phyloP scores from a whole-genome alignment of 2,797 vertebrate species.

The Cirrhinus mrigala region DNA sequence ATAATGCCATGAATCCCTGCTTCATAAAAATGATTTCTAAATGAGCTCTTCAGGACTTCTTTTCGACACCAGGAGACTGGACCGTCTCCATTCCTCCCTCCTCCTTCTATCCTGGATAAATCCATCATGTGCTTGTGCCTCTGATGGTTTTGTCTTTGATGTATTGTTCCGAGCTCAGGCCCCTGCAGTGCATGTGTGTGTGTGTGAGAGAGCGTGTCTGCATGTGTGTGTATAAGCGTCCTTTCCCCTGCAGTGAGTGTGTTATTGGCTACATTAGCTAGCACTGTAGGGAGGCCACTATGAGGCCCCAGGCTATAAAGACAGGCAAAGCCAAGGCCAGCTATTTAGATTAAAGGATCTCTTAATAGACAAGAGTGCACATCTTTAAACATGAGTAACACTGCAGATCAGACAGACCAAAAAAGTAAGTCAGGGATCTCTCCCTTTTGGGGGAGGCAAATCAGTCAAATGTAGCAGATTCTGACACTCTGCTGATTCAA shows the following conservation, averaged over 20 bases:
- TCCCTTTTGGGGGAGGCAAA: neutral
- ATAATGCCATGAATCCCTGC: constrained; percentile 19
- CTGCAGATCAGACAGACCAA: constrained; percentile 44
- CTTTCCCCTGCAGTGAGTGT: constrained; percentile 52
- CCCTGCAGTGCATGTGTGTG: constrained; percentile 31
- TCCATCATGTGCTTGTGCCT: constrained; percentile 53
- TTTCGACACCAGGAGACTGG: constrained; percentile 39
- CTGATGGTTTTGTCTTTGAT: constrained; percentile 54
- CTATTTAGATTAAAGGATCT: constrained; percentile 54
- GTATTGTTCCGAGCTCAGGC: constrained; percentile 49
- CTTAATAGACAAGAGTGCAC: constrained; percentile 52
- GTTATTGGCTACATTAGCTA: constrained; percentile 56
- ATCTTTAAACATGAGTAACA: constrained; percentile 55
- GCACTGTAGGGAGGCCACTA: constrained; percentile 49
- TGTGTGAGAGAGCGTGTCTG: neutral
- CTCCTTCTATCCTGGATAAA: constrained; percentile 44
- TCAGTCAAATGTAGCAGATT: neutral
- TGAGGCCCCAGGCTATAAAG: constrained; percentile 51
- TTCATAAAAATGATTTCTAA: constrained; percentile 48
- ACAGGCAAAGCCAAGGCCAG: constrained; percentile 41
- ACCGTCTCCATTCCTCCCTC: constrained; percentile 28
- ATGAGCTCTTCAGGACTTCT: constrained; percentile 44
- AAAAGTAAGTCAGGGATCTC: constrained; percentile 44
- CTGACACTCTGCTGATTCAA: neutral
- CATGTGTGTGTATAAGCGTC: constrained; percentile 39